Evolutionary conservation across 2,888 invertebrate species (phyloP).

Genomic region (Drosophila mayaguana): DNA sequence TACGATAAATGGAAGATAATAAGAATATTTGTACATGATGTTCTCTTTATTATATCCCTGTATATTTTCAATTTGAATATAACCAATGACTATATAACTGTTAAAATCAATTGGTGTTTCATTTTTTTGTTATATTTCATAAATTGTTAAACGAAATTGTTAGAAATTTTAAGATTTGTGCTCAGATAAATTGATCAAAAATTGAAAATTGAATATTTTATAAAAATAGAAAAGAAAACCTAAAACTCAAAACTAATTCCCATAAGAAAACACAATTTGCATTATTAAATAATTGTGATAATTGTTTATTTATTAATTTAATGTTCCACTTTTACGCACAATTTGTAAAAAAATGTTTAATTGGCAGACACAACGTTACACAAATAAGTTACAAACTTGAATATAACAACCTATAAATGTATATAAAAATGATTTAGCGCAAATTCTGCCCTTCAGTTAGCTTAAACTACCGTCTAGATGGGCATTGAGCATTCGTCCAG

Average conservation of each 20-base stretch:
- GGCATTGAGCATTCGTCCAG: conserved; percentile 26
- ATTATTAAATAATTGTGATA: conserved; percentile 40
- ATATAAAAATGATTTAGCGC: conserved; percentile 67
- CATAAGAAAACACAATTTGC: background rate
- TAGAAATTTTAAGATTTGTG: background rate
- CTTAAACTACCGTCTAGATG: conserved; percentile 49
- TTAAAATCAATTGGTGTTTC: conserved; percentile 29
- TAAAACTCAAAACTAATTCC: background rate
- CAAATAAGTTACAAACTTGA: conserved; percentile 65
- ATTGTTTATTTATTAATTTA: conserved; percentile 48
- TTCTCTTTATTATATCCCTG: conserved; percentile 63
- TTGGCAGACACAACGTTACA: conserved; percentile 54
- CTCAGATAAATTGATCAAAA: background rate
- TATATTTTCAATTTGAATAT: conserved; percentile 66
- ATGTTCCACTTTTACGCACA: conserved; percentile 31
- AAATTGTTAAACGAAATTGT: background rate
- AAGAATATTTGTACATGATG: conserved; percentile 64
- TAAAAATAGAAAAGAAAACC: background rate
- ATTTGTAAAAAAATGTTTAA: conserved; percentile 29
- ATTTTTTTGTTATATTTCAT: background rate
- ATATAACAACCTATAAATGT: conserved; percentile 80
- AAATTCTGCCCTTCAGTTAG: conserved; percentile 29
- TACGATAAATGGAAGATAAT: conserved; percentile 23
- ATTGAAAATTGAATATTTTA: background rate
- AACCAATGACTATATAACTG: conserved; percentile 61